Evolutionary conservation across 1,140 invertebrate genomes (phyloP), one percentile per base, ranked within the genome.

Genomic region (Macrobrachium rosenbergii): DNA sequence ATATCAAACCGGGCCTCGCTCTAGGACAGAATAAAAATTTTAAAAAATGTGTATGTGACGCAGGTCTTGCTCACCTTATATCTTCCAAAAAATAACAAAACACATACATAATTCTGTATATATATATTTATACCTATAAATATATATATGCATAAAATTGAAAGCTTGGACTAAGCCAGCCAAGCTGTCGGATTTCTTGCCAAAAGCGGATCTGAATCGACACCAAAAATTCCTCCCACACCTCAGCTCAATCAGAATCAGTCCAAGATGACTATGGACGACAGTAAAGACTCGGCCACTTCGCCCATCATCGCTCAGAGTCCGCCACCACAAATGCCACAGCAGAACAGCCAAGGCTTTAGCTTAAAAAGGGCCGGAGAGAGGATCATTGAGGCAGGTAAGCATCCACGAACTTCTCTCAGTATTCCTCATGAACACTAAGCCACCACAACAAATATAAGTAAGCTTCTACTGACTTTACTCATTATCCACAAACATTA

Each of bases 271-370:
- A 87, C 85, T 28, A 83, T 89, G 89, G 89, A 89, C 45, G 89
- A 89, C 60, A 89, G 85, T 59, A 89, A 89, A 58, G 89, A 89
- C 86, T 89, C 89, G 37, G 89, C 89, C 45, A 89, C 89, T 0
- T 87, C 84, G 37, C 89, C 89, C 12, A 89, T 89, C 69, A 89
- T 89, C 64, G 83, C 89, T 8, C 89, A 89, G 60, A 85, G 82
- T 76, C 86, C 89, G 21, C 89, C 89, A 5, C 88, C 88, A 0
- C 77, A 75, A 58, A 83, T 87, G 6, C 73, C 64, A 17, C 80
- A 82, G n/a, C 80, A 67, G 17, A 84, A 83, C 69, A 77, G 75
- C 59, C 67, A 85, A 12, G 89, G 89, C 11, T 89, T 89, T 64
- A 85, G 37, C 77, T 60, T 89, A 23, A 83, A 86, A 63, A 85